phyloP scores from a whole-genome alignment of 2,797 vertebrate genomes.

The Eleutherodactylus coqui region DNA sequence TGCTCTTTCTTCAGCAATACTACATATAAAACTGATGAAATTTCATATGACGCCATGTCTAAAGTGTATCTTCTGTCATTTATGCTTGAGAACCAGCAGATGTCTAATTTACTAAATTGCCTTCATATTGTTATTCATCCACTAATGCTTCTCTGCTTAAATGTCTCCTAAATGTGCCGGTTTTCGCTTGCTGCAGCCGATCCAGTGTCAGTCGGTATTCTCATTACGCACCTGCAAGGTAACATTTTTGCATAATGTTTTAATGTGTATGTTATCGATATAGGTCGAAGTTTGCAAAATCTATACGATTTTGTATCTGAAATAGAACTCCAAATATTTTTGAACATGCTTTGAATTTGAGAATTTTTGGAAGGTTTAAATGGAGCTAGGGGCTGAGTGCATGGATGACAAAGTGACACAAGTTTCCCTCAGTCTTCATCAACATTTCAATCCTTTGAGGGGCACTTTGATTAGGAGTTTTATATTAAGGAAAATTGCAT shows the following conservation, averaged over 20 bases:
- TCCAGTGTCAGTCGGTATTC: slow-evolving; percentile 76
- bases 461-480: too few relatives aligned
- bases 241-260: slow-evolving; percentile 67
- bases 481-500: too few relatives aligned
- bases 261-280: neutral
- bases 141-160: slow-evolving; percentile 58
- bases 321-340: neutral
- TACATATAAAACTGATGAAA: neutral
- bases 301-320: neutral
- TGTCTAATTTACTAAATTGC: slow-evolving; percentile 30
- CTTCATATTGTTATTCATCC: neutral
- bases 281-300: neutral
- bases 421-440: too few relatives aligned
- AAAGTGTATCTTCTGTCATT: neutral
- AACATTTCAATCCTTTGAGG: too few relatives aligned
- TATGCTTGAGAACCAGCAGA: slow-evolving; percentile 8
- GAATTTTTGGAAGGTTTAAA: neutral
- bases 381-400: too few relatives aligned
- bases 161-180: slow-evolving; percentile 34
- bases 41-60: neutral
- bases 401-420: too few relatives aligned
- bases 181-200: slow-evolving; percentile 72
- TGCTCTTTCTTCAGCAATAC: neutral
- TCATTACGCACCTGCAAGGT: slow-evolving; percentile 81
- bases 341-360: neutral